These are phyloP conservation scores for Stenodema calcarata DNA, from an alignment of 2,888 invertebrate species.

Conservation along the genomic window DNA sequence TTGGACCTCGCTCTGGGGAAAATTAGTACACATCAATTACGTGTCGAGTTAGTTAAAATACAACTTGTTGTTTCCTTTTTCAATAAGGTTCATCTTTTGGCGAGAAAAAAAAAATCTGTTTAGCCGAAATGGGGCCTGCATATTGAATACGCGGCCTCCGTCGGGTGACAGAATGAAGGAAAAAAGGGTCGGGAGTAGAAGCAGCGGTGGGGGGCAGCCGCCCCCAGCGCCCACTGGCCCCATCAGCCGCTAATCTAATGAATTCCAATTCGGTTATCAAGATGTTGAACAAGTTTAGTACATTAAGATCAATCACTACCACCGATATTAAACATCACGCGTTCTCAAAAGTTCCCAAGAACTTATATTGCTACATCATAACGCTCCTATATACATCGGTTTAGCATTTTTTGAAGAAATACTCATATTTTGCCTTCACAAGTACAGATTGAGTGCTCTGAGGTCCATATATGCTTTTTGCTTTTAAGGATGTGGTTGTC, in stretches of 20 bases:
- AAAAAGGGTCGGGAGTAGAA: background rate
- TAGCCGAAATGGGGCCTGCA: background rate
- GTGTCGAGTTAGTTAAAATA: constrained; percentile 35
- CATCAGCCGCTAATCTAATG: background rate
- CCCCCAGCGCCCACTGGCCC: background rate
- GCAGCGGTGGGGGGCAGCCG: background rate
- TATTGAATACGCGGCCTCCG: background rate
- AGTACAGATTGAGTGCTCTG: too few relatives aligned
- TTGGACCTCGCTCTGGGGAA: constrained; percentile 11
- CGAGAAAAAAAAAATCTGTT: background rate
- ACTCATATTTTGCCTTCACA: too few relatives aligned
- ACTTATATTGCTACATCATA: too few relatives aligned
- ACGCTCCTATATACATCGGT: too few relatives aligned
- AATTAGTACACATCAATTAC: constrained; percentile 47
- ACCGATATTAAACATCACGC: too few relatives aligned
- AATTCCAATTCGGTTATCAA: background rate
- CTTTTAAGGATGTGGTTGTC: too few relatives aligned
- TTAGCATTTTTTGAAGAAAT: too few relatives aligned
- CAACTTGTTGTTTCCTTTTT: constrained; percentile 29
- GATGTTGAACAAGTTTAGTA: too few relatives aligned
- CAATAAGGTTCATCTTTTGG: background rate
- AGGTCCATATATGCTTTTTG: too few relatives aligned
- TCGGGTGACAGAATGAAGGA: background rate
- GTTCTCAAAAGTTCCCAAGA: too few relatives aligned
- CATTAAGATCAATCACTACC: too few relatives aligned